Conservation (phyloP, 2,797 vertebrate genomes). For the Rallus crepitans region DNA sequence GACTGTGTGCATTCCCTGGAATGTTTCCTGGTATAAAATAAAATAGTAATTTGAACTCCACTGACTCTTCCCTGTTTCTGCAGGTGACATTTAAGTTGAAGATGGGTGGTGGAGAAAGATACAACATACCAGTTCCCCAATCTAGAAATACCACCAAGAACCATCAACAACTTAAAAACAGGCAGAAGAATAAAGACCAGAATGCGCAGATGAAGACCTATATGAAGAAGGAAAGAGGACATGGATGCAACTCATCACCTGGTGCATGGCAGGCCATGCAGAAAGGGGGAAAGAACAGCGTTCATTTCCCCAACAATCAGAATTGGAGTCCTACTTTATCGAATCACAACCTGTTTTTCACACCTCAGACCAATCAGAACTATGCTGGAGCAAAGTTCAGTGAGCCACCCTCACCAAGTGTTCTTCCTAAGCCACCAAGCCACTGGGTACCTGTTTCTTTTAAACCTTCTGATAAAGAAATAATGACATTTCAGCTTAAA, state of each 20-base stretch:
- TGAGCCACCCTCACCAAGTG: conserved; percentile 94
- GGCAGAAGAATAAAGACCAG: conserved; percentile 90
- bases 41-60: not conserved
- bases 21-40: not conserved
- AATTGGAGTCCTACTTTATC: conserved; percentile 87
- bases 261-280: conserved; percentile 93
- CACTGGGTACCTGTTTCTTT: conserved; percentile 95
- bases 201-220: conserved; percentile 83
- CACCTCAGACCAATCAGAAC: conserved; percentile 87
- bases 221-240: conserved; percentile 87
- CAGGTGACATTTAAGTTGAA: conserved; percentile 92
- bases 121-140: conserved; percentile 92
- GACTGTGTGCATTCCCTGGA: not conserved
- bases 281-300: conserved; percentile 83
- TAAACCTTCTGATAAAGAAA: conserved; percentile 91
- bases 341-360: conserved; percentile 87
- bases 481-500: conserved; percentile 97
- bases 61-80: not conserved
- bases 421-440: conserved; percentile 95
- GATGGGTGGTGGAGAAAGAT: conserved; percentile 97
- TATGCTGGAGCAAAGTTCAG: conserved; percentile 98
- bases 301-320: conserved; percentile 85
- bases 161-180: conserved; percentile 87
- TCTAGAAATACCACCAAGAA: conserved; percentile 87
- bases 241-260: conserved; percentile 81